phyloP scores from a whole-genome alignment of 2,888 invertebrate genomes.

The Pristionchus fissidentatus region DNA sequence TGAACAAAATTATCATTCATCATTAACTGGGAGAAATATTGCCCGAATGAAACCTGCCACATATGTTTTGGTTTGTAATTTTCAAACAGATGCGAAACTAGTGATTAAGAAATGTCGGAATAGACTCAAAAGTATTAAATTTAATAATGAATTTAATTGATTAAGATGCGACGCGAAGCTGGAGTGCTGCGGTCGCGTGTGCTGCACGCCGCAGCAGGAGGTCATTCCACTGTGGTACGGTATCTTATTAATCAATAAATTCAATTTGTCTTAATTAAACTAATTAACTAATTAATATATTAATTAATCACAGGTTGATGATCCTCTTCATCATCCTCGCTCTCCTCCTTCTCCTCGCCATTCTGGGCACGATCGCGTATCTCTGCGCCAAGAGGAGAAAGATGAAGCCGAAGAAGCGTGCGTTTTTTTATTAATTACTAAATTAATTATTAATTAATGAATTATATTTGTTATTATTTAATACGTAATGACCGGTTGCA shows the following conservation, averaged over 20 bases:
- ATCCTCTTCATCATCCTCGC: constrained; percentile 65
- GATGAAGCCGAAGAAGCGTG: constrained; percentile 56
- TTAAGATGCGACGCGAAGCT: constrained; percentile 71
- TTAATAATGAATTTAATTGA: not conserved
- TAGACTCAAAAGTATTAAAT: constrained; percentile 51
- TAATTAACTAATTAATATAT: too few species aligned
- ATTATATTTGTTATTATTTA: not conserved
- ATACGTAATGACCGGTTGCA: too few species aligned
- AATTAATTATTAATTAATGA: not conserved
- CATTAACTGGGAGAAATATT: not conserved
- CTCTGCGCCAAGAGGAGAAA: constrained; percentile 67
- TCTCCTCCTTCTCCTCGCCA: constrained; percentile 60
- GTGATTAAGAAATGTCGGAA: too few species aligned
- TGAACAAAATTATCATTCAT: too few species aligned
- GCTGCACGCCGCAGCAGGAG: constrained; percentile 70
- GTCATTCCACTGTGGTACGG: constrained; percentile 69
- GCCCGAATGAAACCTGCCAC: not conserved
- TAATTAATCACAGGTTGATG: constrained; percentile 66
- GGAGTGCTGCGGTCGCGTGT: constrained; percentile 72
- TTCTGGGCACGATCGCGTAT: constrained; percentile 65
- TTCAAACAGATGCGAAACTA: not conserved
- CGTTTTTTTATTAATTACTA: not conserved
- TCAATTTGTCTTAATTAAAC: too few species aligned
- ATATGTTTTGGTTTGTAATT: too few species aligned
- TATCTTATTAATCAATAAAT: not conserved